Evolutionary conservation across 2,113 vertebrate genomes (phyloP), one percentile per base, ranked within the genome.

Genomic region (Gobio gobio): DNA sequence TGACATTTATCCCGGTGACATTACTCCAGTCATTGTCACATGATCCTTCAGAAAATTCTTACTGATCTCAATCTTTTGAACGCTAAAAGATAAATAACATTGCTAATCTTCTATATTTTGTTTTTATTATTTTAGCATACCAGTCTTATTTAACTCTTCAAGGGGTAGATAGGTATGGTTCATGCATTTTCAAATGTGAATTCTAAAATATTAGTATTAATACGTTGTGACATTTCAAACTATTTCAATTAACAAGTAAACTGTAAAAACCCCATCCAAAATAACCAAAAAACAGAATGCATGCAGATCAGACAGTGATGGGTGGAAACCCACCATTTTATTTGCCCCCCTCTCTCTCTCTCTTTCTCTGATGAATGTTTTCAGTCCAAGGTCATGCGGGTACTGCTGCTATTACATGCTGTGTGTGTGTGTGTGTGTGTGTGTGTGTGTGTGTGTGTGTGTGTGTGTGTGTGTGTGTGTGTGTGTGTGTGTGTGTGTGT

Each of bases 241-340:
- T 10, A 9, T 20, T 20, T 16, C 16, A 68, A 40, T 68, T 18
- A 68, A 68, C 66, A 8, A 68, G 8, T 40, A 68, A 68, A 40
- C 66, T 22, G 66, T 36, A 5, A 68, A 22, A 40, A 68, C 4
- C 18, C 33, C 24, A 63, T 40, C 8, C 66, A 40, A 54, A 66
- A 66, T 33, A 33, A 49, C 16, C 9, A 20, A 81, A 45, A 63
- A 10, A 22, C 43, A 47, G 13, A 59, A 85, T 36, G n/a, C 9
- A 63, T 63, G 6, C 45, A 22, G 45, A 70, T 9, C 5, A 66
- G 22, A 8, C 33, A 13, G 26, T 59, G 20, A 40, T 16, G 13
- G 72, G 13, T 82, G 10, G 8, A 51, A 24, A n/a, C 54, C 82
- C 77, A 82, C 85, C 85, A 87, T 85, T 89, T 88, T 83, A 89